Percentiles rank a stretch among this genome's conserved stretches.
Conservation (phyloP, 2,797 vertebrate genomes). For the Thalassophryne amazonica region DNA sequence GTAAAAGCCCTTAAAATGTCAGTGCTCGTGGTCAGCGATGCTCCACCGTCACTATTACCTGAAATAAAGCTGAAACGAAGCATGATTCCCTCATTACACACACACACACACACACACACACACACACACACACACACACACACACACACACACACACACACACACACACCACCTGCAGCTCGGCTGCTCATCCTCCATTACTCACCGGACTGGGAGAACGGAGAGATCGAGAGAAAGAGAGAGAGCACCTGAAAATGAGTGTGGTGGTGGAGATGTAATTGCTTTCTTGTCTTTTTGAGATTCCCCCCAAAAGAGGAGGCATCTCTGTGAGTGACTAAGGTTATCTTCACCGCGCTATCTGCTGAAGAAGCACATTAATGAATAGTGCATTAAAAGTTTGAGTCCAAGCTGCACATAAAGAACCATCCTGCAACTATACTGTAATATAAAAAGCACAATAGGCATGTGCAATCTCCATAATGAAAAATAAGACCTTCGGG, state of each 20-base stretch:
- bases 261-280: constrained; percentile 71
- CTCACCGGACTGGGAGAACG: constrained; percentile 50
- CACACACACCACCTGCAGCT: constrained; percentile 57
- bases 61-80: constrained; percentile 52
- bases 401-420: constrained; percentile 27
- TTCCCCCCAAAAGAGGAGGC: constrained; percentile 58
- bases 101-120: background rate
- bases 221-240: constrained; percentile 22
- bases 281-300: constrained; percentile 75
- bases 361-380: constrained; percentile 77
- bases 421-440: constrained; percentile 29
- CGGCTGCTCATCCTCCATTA: constrained; percentile 57
- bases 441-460: constrained; percentile 60
- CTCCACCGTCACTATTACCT: constrained; percentile 27
- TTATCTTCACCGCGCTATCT: constrained; percentile 68
- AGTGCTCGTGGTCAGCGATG: constrained; percentile 22
- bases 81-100: constrained; percentile 11
- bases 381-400: constrained; percentile 74
- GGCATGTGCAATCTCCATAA: constrained; percentile 38
- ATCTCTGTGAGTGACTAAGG: constrained; percentile 68
- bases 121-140: background rate
- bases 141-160: constrained; percentile 18
- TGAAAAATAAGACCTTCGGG: constrained; percentile 45
- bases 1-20: constrained; percentile 31
- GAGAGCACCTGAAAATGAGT: constrained; percentile 63